These are phyloP conservation scores for Melanchra persicariae DNA, from an alignment of 2,888 invertebrate species.

Conservation along the genomic window DNA sequence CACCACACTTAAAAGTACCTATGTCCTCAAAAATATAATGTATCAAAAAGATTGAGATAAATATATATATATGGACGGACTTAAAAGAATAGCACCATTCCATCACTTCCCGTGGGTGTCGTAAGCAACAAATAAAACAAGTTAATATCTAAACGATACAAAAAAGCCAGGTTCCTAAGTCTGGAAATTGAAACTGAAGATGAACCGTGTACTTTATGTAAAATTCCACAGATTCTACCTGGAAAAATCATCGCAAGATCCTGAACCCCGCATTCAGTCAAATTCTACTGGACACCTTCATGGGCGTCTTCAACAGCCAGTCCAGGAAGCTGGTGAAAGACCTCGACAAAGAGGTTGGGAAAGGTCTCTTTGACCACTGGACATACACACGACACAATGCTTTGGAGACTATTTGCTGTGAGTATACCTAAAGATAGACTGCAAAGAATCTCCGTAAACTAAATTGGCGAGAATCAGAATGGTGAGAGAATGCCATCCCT, in stretches of 20 bases:
- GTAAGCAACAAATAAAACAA: too few relatives aligned
- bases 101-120: too few relatives aligned
- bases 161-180: too few relatives aligned
- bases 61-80: too few relatives aligned
- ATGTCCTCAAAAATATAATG: too few relatives aligned
- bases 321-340: conserved; percentile 73
- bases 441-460: neutral
- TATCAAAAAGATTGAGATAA: too few relatives aligned
- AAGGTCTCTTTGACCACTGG: conserved; percentile 81
- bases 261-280: conserved; percentile 81
- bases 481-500: too few relatives aligned
- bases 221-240: conserved; percentile 72
- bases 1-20: too few relatives aligned
- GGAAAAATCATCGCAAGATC: conserved; percentile 79
- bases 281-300: conserved; percentile 74
- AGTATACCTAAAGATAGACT: conserved; percentile 57
- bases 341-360: conserved; percentile 71
- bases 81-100: too few relatives aligned
- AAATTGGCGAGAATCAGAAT: too few relatives aligned
- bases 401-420: conserved; percentile 83
- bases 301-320: conserved; percentile 78
- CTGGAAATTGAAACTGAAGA: too few relatives aligned
- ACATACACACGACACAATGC: conserved; percentile 79
- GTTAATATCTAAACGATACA: too few relatives aligned
- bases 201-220: neutral